A percentile compares a stretch with the other conserved stretches of the same genome.
Conservation (phyloP, 2,113 vertebrate genomes). For the Nothoprocta perdicaria region DNA sequence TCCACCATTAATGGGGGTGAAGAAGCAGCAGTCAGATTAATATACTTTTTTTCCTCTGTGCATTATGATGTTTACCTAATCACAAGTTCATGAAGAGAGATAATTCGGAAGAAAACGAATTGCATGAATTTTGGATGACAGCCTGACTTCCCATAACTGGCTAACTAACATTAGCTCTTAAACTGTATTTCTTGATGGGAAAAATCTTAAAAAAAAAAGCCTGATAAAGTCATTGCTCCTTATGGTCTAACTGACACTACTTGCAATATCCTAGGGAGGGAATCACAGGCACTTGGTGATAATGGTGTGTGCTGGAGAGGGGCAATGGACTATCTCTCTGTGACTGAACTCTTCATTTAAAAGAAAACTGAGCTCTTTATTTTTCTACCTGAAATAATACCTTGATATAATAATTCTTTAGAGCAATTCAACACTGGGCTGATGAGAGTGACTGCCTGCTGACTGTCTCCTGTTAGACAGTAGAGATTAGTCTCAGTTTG, state of each 20-base stretch:
- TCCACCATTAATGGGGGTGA: constrained; percentile 38
- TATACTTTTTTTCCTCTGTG: constrained; percentile 54
- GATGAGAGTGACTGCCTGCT: background rate
- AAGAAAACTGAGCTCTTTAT: background rate
- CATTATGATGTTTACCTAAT: constrained; percentile 45
- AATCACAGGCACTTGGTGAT: constrained; percentile 34
- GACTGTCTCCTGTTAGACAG: background rate
- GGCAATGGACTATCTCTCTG: background rate
- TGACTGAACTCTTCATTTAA: background rate
- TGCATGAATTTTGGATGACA: constrained; percentile 67
- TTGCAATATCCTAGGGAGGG: constrained; percentile 37
- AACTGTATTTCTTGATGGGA: constrained; percentile 61
- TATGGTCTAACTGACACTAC: constrained; percentile 55
- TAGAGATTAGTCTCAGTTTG: background rate
- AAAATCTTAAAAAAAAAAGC: constrained; percentile 18
- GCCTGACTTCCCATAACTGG: constrained; percentile 57
- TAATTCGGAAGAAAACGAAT: constrained; percentile 57
- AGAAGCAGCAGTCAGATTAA: constrained; percentile 31
- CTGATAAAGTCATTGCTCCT: constrained; percentile 9
- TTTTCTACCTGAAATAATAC: background rate
- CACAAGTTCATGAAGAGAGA: constrained; percentile 43
- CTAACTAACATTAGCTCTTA: constrained; percentile 54
- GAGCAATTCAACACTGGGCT: background rate
- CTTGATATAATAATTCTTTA: background rate
- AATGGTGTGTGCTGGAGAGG: constrained; percentile 6